Conservation (phyloP, 2,888 invertebrate species). For the Chalcosyrphus nemorum region DNA sequence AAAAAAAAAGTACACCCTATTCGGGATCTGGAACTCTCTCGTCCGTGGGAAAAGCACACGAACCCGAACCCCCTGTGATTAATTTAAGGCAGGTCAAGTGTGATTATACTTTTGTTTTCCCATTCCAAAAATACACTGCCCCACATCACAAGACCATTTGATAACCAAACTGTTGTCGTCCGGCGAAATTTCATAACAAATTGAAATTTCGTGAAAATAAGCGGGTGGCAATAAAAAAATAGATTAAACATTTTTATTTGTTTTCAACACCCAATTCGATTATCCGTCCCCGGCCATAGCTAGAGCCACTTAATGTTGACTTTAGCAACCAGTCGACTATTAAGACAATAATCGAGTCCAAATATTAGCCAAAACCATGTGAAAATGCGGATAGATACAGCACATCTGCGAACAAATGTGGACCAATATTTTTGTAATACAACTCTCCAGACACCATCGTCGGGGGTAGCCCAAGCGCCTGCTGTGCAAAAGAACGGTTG, state of each 20-base stretch:
- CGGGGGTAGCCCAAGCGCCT: constrained; percentile 11
- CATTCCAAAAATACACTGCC: background rate
- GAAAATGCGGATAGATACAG: background rate
- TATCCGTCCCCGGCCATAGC: background rate
- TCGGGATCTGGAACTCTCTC: background rate
- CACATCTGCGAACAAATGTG: background rate
- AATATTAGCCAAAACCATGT: background rate
- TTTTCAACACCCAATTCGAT: background rate
- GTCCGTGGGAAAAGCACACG: background rate
- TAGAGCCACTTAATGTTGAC: background rate
- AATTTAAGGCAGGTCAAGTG: background rate
- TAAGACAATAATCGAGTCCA: background rate
- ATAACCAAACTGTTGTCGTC: background rate
- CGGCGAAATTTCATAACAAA: constrained; percentile 13
- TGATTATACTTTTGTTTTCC: background rate
- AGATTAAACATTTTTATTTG: background rate
- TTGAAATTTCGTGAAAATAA: background rate
- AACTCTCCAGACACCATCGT: constrained; percentile 31
- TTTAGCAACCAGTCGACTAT: background rate
- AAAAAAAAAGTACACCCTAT: background rate
- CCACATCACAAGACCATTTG: background rate
- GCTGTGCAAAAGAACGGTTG: background rate
- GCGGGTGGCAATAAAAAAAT: background rate
- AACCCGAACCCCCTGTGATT: background rate
- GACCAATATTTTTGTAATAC: constrained; percentile 21